Base-by-base conservation (phyloP, 2,113 vertebrate species). In the Thunnus maccoyii region DNA sequence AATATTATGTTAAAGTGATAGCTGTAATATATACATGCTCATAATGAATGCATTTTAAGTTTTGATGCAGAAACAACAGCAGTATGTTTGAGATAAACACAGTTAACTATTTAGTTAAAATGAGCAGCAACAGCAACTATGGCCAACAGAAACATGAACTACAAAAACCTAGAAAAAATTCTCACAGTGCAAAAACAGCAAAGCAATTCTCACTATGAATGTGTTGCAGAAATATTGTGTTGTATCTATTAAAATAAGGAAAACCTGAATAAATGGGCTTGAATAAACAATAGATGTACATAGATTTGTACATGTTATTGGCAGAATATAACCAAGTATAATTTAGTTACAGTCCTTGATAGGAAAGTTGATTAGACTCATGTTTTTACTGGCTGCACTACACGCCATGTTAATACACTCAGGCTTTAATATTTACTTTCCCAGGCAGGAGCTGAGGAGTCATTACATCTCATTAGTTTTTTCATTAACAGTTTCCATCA, bases 361-460 rank as follows among this genome's bases (percentile, higher is more conserved):
- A 77, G 71, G 18, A 55, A 87, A 67, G 78, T 69, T 70, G 72
- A 91, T 91, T 62, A 55, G 83, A 72, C 67, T 82, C 63, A 64
- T 65, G 30, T 72, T 83, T 72, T 74, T 80, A 75, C 36, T 84
- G 69, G 52, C 75, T 68, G 52, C 66, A 65, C 64, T 44, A 52
- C 20, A 68, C 30, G 41, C 58, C 70, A 54, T 76, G 50, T 75
- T 81, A 72, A 79, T 78, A 83, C 80, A 91, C 89, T 94, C 92
- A 92, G 91, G 91, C 93, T 86, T 94, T 92, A 93, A 94, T 95
- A 95, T 96, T 96, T 95, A 94, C 92, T 93, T 85, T 80, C 79
- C 94, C 92, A 95, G 94, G 92, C 91, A 89, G 90, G 88, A 93
- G 94, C 90, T 90, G 93, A 93, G 86, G 90, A 97, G 95, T 96